Evolutionary conservation across 2,113 vertebrate genomes (phyloP).

Genomic region (Silurus meridionalis): DNA sequence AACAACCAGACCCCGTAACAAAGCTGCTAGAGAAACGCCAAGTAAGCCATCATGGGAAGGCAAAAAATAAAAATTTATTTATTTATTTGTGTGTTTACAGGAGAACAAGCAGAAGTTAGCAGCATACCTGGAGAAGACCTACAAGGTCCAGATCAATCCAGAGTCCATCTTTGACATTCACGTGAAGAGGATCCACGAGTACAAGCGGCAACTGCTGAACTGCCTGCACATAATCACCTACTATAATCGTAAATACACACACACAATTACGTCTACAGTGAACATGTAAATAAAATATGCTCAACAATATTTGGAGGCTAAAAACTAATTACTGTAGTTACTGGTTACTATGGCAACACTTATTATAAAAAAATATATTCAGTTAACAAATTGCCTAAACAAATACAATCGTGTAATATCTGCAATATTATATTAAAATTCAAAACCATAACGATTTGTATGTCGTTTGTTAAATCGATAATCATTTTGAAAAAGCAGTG

Average conservation of each 20-base stretch:
- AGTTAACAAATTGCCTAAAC: not conserved
- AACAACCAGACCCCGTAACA: no score
- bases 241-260: conserved; percentile 79
- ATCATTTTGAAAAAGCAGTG: no score
- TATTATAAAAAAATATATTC: not conserved
- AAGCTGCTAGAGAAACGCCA: no score
- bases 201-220: conserved; percentile 86
- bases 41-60: no score
- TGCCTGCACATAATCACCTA: conserved; percentile 82
- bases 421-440: not conserved
- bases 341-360: not conserved
- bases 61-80: no score
- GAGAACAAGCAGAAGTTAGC: conserved; percentile 88
- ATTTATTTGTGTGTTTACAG: no score
- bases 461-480: no score
- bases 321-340: not conserved
- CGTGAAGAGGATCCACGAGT: conserved; percentile 88
- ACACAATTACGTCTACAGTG: not conserved
- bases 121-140: conserved; percentile 77
- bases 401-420: not conserved
- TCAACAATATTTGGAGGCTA: not conserved
- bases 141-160: conserved; percentile 82
- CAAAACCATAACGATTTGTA: no score
- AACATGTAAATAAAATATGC: not conserved
- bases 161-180: conserved; percentile 86